phyloP scores from a whole-genome alignment of 2,113 vertebrate species.

The Calonectris borealis region DNA sequence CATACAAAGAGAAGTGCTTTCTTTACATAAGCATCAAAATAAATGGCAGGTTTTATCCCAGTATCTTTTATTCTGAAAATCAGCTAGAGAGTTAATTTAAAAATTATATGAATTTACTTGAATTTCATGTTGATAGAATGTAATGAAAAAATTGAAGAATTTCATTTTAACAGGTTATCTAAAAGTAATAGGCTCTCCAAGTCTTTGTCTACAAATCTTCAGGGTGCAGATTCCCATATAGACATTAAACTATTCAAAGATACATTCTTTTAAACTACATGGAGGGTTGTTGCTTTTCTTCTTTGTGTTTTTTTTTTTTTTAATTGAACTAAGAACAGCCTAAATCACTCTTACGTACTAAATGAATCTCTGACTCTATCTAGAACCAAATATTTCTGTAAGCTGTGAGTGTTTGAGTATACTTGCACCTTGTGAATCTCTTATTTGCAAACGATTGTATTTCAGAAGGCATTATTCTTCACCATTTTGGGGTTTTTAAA shows the following conservation, averaged over 20 bases:
- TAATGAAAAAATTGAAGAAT: not conserved
- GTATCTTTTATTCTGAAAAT: not conserved
- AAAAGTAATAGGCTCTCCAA: not conserved
- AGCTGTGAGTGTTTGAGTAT: not conserved
- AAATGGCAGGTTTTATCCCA: not conserved
- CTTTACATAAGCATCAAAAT: not conserved
- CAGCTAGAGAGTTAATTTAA: not conserved
- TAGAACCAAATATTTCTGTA: not conserved
- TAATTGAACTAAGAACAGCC: not conserved
- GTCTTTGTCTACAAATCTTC: not conserved
- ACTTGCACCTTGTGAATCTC: not conserved
- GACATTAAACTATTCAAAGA: not conserved
- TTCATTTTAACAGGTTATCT: not conserved
- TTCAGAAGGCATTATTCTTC: not conserved
- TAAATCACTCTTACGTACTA: not conserved
- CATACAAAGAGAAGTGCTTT: rapidly evolving
- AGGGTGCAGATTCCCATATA: not conserved
- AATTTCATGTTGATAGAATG: not conserved
- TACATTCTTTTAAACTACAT: not conserved
- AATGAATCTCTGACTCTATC: not conserved
- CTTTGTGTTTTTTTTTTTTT: not conserved
- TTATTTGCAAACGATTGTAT: slow-evolving; percentile 32
- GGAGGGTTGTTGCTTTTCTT: rapidly evolving
- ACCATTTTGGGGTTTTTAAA: rapidly evolving
- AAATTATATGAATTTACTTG: not conserved